Evolutionary conservation across 2,888 invertebrate species (phyloP).

Genomic region (Clitarchus hookeri): DNA sequence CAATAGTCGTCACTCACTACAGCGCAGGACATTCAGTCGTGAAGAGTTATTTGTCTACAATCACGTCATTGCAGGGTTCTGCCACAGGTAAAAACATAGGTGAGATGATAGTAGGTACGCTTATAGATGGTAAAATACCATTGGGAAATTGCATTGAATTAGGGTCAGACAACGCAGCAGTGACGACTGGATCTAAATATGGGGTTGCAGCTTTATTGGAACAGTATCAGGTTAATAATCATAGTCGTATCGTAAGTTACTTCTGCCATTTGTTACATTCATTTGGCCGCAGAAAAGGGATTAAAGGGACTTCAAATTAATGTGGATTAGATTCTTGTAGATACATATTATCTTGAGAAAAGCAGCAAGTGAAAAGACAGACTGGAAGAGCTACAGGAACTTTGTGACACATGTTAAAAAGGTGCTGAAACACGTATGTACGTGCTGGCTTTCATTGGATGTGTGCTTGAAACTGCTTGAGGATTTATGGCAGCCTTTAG

Average conservation of each 20-base stretch:
- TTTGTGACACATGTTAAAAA: not conserved
- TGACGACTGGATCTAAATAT: not conserved
- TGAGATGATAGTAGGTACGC: not conserved
- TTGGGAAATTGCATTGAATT: not conserved
- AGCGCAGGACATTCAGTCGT: too few species aligned
- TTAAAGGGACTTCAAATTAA: not conserved
- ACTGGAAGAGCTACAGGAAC: not conserved
- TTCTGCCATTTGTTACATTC: not conserved
- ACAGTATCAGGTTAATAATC: too few species aligned
- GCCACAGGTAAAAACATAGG: not conserved
- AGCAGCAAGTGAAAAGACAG: not conserved
- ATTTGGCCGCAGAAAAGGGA: not conserved
- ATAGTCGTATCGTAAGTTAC: too few species aligned
- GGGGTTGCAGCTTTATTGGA: too few species aligned
- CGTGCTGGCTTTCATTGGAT: not conserved
- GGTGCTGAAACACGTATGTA: not conserved
- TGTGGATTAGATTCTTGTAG: not conserved
- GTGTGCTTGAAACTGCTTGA: not conserved
- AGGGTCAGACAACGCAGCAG: not conserved
- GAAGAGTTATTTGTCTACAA: too few species aligned
- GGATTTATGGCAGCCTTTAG: slow-evolving; percentile 4
- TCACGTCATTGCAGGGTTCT: not conserved
- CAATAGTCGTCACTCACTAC: too few species aligned
- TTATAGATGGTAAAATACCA: not conserved
- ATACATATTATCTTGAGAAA: not conserved